A percentile compares a stretch with the other conserved stretches of the same genome.
These are phyloP conservation scores for Premnoplex brunnescens DNA, from an alignment of 2,797 vertebrate species.

Conservation along the genomic window DNA sequence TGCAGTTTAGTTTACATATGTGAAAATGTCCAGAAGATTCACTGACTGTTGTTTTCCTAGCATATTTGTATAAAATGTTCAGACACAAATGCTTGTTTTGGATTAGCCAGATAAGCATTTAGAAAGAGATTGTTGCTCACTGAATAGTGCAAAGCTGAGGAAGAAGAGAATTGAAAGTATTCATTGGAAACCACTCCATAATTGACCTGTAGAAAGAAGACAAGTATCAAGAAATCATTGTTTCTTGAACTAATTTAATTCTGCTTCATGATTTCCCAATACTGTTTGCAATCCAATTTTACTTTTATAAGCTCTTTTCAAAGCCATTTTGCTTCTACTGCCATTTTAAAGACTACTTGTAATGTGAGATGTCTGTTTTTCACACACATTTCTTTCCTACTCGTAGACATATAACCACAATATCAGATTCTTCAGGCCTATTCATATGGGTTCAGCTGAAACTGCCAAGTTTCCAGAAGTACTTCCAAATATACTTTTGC, in stretches of 20 bases:
- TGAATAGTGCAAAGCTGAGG: background rate
- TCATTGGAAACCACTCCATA: background rate
- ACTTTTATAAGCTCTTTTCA: background rate
- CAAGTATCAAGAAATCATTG: background rate
- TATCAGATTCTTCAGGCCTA: background rate
- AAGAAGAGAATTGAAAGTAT: background rate
- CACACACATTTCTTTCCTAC: background rate
- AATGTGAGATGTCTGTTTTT: background rate
- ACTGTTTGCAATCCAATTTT: background rate
- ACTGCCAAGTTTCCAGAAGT: background rate
- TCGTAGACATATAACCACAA: background rate
- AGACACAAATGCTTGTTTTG: background rate
- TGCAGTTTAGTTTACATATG: background rate
- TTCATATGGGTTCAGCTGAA: background rate
- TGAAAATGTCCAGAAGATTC: background rate
- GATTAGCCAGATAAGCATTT: background rate
- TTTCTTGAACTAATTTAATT: background rate
- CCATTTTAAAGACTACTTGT: background rate
- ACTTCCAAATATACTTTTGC: background rate
- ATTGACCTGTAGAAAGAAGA: background rate
- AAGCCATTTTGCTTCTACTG: background rate
- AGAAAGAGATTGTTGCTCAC: background rate
- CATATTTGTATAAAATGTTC: background rate
- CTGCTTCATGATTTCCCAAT: background rate
- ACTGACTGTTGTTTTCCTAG: background rate